Evolutionary conservation across 2,888 invertebrate species (phyloP), one percentile per base, ranked within the genome.

Genomic region (Tinea pellionella): DNA sequence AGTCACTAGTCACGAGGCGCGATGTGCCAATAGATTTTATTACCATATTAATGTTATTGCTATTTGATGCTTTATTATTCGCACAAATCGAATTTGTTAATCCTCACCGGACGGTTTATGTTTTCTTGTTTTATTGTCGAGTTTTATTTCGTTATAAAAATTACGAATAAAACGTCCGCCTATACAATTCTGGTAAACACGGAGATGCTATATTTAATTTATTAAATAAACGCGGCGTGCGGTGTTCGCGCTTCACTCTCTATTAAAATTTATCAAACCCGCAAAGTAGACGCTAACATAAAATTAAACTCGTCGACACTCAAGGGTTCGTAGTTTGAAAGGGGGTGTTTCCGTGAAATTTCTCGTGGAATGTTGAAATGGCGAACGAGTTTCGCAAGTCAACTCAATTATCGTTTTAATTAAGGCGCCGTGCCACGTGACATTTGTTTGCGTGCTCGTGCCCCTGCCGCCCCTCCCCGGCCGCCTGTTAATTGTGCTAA

Each of bases 401-500:
- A 85, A 87, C 86, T 86, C 86, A 87, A 87, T 87, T 87, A 87
- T 86, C 86, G 86, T 87, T 87, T 87, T 87, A 87, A 87, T 87
- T 86, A 87, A 85, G 83, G 85, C 83, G 77, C 75, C 76, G 75
- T 75, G 80, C 82, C 85, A 85, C 86, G 86, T 87, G 87, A 83
- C 86, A 80, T 88, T 86, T 88, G 85, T 87, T 86, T 85, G 85
- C 86, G 81, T 86, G 85, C 84, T 81, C 84, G 83, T 80, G 82
- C 83, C 80, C 80, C 66, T 69, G 61, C 63, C 62, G 63, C 63
- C 63, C 61, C 64, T 60, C 65, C 64, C 61, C 65, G 65, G 61
- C 64, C 60, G 65, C 72, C 81, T 79, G 88, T 86, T 88, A 88
- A 88, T 88, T 88, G 88, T 77, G 80, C 88, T 88, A 88, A 88